Evolutionary conservation across 2,797 vertebrate species (phyloP).

Genomic region (Myotis vivesi): DNA sequence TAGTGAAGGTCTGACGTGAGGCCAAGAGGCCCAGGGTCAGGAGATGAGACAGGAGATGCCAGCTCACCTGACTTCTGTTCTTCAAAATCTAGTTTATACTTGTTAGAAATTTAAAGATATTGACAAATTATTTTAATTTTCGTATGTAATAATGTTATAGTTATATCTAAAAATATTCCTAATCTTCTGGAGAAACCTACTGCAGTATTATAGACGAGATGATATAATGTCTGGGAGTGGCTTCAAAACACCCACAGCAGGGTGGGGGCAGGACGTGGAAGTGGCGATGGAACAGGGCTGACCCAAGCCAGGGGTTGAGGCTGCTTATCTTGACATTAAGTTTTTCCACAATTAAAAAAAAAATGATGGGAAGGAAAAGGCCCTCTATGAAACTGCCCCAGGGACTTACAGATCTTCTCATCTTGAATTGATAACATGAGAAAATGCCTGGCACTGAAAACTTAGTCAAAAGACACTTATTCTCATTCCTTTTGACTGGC

Average conservation of each 20-base stretch:
- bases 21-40: neutral
- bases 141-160: neutral
- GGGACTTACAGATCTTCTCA: neutral
- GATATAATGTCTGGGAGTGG: neutral
- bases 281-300: neutral
- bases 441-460: neutral
- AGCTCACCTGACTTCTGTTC: neutral
- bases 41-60: rapidly evolving
- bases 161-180: neutral
- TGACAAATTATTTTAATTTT: neutral
- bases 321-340: neutral
- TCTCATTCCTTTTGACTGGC: neutral
- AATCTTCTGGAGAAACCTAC: neutral
- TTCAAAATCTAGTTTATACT: neutral
- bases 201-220: neutral
- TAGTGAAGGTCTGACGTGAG: neutral
- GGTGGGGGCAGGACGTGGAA: neutral
- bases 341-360: neutral
- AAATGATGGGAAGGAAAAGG: neutral
- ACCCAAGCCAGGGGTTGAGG: neutral
- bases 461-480: neutral
- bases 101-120: neutral
- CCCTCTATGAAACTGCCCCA: neutral
- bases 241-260: neutral
- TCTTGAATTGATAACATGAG: neutral